Percentiles rank a stretch among this genome's conserved stretches.
Evolutionary conservation across 2,797 vertebrate genomes (phyloP).

Genomic region (Gymnothorax javanicus): DNA sequence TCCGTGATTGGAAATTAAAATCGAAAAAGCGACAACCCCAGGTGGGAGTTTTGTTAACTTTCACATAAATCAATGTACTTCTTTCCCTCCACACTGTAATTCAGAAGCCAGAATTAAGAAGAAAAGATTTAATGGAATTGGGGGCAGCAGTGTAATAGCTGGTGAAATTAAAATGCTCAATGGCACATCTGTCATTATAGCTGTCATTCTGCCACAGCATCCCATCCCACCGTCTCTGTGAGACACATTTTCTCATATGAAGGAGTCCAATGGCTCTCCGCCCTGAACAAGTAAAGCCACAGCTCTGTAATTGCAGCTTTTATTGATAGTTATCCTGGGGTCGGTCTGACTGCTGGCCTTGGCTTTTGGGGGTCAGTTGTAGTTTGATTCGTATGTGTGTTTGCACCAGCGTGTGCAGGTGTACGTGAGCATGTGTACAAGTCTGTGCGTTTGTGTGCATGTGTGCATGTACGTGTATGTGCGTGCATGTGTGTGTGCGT

Average conservation of each 20-base stretch:
- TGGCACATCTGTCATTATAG: not conserved
- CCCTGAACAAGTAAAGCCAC: not conserved
- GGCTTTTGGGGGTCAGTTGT: not conserved
- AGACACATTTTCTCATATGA: not conserved
- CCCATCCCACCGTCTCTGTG: not conserved
- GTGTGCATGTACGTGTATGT: too few species aligned
- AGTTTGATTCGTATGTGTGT: too few species aligned
- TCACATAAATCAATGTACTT: not conserved
- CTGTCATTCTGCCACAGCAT: not conserved
- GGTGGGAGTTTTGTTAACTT: not conserved
- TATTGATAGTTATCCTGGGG: not conserved
- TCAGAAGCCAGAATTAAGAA: not conserved
- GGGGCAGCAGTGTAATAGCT: not conserved
- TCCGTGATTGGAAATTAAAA: not conserved
- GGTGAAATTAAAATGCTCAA: not conserved
- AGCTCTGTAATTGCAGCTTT: not conserved
- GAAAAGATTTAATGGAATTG: not conserved
- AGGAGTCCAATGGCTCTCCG: not conserved
- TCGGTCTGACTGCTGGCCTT: not conserved
- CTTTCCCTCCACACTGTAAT: not conserved
- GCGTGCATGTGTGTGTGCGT: too few species aligned
- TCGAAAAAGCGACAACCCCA: not conserved
- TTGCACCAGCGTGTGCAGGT: too few species aligned
- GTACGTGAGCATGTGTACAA: too few species aligned
- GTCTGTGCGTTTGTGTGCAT: too few species aligned